Conservation (phyloP, 2,888 invertebrate genomes). For the Anorthoa munda region DNA sequence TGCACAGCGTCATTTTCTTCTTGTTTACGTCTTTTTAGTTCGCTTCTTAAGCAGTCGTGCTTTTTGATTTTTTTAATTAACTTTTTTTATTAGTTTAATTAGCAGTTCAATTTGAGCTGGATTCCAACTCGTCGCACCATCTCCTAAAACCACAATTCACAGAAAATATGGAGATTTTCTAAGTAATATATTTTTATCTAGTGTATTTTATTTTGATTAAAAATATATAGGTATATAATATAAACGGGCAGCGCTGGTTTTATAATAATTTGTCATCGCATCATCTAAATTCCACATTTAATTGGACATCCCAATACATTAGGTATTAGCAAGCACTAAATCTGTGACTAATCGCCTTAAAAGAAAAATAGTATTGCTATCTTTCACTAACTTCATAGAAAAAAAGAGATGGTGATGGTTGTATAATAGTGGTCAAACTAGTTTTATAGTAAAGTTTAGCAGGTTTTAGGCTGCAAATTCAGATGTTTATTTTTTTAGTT, state of each 20-base stretch:
- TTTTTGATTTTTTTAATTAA: no score
- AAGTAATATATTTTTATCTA: neutral
- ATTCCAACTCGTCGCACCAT: no score
- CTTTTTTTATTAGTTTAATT: no score
- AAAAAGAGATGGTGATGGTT: neutral
- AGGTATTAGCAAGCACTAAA: neutral
- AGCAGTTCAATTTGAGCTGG: no score
- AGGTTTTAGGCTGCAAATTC: neutral
- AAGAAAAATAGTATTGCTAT: neutral
- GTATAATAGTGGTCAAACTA: slow-evolving; percentile 4
- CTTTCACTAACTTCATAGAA: neutral
- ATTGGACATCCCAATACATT: neutral
- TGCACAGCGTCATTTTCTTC: no score
- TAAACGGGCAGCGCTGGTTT: neutral
- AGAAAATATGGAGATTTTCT: neutral
- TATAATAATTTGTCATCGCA: neutral
- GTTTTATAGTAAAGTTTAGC: neutral
- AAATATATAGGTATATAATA: neutral
- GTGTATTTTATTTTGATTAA: neutral
- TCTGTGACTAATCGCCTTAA: neutral
- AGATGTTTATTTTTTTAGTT: neutral
- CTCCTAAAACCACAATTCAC: no score
- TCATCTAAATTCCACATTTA: neutral
- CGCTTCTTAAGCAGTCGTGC: no score
- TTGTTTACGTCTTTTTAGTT: no score